Evolutionary conservation across 2,113 vertebrate species (phyloP), one percentile per base, ranked within the genome.

Genomic region (Dipodomys merriami): DNA sequence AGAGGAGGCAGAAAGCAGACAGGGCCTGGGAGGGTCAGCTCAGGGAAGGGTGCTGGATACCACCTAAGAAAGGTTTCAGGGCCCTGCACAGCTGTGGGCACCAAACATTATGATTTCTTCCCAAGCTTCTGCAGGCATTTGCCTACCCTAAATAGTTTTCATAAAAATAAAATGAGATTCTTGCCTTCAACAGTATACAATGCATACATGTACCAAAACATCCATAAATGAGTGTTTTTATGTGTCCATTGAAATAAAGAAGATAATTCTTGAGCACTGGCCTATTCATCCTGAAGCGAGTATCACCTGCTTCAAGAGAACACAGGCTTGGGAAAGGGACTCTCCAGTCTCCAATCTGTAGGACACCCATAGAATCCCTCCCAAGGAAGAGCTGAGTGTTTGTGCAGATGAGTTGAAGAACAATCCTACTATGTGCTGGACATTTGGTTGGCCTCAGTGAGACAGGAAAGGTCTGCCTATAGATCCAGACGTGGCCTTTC

Each of bases 351-450:
- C 10, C 10, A 44, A 10, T 1, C 53, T 57, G 53, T 57, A 13
- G 53, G 53, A 57, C 2, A 53, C 60, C 35, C 0, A 2, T 7
- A 12, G 30, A 33, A 15, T 6, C 29, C 7, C 0, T 15, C 69
- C n/a, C 11, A 8, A 16, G 33, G 29, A 19, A 18, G 12, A 16
- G 53, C 15, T 57, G 30, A 39, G 7, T 16, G 8, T 0, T 2
- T 6, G 19, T 20, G 44, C 2, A 6, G 11, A 6, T 15, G 0
- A 3, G 7, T 57, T 1, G 57, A 35, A 25, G 27, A 12, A 5
- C 22, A 22, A 2, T 33, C 64, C 22, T 3, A 0, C 57, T 11
- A 0, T 0, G 0, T 29, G 30, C 15, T 15, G 22, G 53, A 25
- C 27, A 9, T 2, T 29, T 29, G 1, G 0, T 23, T n/a, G 62